A percentile compares a stretch with the other conserved stretches of the same genome.
phyloP scores from a whole-genome alignment of 2,113 vertebrate species.

The Chlorocebus sabaeus region DNA sequence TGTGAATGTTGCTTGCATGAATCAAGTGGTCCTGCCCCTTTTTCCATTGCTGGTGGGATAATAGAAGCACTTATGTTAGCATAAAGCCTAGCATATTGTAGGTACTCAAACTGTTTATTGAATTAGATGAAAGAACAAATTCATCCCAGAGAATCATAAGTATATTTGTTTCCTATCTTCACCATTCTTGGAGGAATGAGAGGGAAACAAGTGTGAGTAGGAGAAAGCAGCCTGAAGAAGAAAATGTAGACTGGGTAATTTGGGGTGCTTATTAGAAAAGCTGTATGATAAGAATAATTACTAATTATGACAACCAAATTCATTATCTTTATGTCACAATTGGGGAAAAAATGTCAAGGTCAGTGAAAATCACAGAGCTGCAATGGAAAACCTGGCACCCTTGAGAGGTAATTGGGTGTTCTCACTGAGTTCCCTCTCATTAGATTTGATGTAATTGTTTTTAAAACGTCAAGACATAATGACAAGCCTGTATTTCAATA shows the following conservation, averaged over 20 bases:
- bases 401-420: conserved; percentile 54
- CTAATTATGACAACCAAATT: conserved; percentile 47
- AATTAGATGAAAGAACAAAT: conserved; percentile 1
- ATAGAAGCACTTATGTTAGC: not conserved
- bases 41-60: not conserved
- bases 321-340: conserved; percentile 54
- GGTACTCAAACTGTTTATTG: not conserved
- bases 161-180: conserved; percentile 28
- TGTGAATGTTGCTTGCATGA: not conserved
- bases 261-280: conserved; percentile 10
- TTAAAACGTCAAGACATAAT: conserved; percentile 67
- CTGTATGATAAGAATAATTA: conserved; percentile 15
- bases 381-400: conserved; percentile 32
- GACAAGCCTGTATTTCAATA: conserved; percentile 70
- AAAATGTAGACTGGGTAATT: conserved; percentile 25
- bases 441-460: conserved; percentile 70
- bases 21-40: not conserved
- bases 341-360: conserved; percentile 53
- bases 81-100: not conserved
- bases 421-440: conserved; percentile 62
- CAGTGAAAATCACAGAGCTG: conserved; percentile 31
- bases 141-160: not conserved
- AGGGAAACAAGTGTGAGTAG: not conserved
- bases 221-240: not conserved
- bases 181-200: not conserved